Conservation (phyloP, 2,888 invertebrate genomes). For the Sussaba pulchella region DNA sequence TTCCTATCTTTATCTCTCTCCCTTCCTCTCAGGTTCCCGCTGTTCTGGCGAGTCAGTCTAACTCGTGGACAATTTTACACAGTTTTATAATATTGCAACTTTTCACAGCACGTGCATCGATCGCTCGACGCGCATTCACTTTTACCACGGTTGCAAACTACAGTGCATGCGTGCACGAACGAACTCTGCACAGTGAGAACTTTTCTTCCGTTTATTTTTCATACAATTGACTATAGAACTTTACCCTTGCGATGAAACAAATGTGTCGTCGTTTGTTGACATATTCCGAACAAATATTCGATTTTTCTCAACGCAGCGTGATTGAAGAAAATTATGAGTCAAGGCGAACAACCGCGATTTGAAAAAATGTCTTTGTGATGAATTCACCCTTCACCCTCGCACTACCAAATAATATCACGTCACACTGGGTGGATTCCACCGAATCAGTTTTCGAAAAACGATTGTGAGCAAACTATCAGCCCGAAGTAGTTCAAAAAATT, state of each 20-base stretch:
- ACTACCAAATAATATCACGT: too few relatives aligned
- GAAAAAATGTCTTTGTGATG: too few relatives aligned
- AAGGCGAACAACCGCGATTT: neutral
- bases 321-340: neutral
- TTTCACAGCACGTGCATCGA: constrained; percentile 53
- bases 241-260: neutral
- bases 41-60: constrained; percentile 38
- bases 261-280: neutral
- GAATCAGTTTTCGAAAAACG: too few relatives aligned
- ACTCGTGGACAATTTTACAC: constrained; percentile 45
- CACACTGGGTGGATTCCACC: too few relatives aligned
- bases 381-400: too few relatives aligned
- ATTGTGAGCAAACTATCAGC: too few relatives aligned
- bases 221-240: neutral
- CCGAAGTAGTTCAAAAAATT: too few relatives aligned
- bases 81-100: constrained; percentile 32
- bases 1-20: neutral
- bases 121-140: constrained; percentile 42
- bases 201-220: neutral
- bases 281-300: neutral
- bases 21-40: constrained; percentile 1
- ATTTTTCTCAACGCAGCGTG: neutral
- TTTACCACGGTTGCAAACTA: constrained; percentile 22
- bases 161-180: neutral
- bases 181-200: neutral